Base-by-base conservation (phyloP, 2,888 invertebrate genomes). In the Gastracanthus pulcherrimus region DNA sequence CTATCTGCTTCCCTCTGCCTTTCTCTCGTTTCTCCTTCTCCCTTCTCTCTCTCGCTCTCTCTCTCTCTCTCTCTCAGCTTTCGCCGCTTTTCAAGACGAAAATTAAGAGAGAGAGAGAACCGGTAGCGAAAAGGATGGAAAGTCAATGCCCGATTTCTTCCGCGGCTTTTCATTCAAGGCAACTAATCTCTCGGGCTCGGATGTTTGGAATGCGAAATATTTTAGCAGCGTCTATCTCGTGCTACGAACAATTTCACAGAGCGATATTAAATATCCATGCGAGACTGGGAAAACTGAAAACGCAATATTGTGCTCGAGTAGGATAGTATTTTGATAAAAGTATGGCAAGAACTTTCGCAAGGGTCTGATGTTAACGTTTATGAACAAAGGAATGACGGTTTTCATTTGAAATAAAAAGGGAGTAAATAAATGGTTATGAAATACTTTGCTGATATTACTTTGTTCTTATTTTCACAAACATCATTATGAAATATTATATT, bases 1-100 rank as follows among this genome's bases (percentile, higher is more conserved):
- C 67, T 66, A 58, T 74, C 78, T 51, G 60, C 66, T 64, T 81
- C 76, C 51, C 79, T 64, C 34, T 79, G 19, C 23, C 64, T 77
- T 66, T 62, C 48, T 74, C 51, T 62, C 29, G 26, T 51, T n/a
- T n/a, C n/a, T n/a, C n/a, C n/a, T n/a, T n/a, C n/a, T n/a, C n/a
- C n/a, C n/a, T n/a, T n/a, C n/a, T n/a, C n/a, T n/a, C n/a, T 1
- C 41, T 66, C 36, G 41, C 66, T 19, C 36, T 29, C 36, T 64
- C n/a, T 36, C 13, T 67, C 55, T 55, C 23, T 31, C 36, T 34
- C 19, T 41, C 19, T 16, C 62, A n/a, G 19, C 6, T n/a, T n/a
- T n/a, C 45, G 13, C 31, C 13, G 16, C 60, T 41, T 64, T 66
- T 69, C 55, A 64, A 31, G 34, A 38, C 29, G 62, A 71, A 26